Evolutionary conservation across 1,140 invertebrate genomes (phyloP), one percentile per base, ranked within the genome.

Genomic region (Aphelenchoides besseyi): DNA sequence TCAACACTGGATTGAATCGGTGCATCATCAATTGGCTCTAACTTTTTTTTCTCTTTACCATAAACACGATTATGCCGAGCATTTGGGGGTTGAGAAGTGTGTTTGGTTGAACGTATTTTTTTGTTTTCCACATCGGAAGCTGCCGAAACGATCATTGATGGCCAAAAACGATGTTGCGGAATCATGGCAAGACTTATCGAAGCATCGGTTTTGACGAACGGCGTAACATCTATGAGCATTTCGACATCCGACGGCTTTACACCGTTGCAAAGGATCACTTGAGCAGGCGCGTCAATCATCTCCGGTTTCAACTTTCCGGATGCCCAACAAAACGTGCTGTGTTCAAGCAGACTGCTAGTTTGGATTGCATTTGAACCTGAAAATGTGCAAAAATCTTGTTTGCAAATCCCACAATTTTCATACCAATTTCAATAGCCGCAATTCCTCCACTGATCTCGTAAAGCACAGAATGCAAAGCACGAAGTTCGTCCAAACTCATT

Each of bases 261-360:
- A 28, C 69, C 69, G 67, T 61, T 61, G 18, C 69, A 73, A 26
- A 72, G 54, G n/a, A 54, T 18, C 30, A 63, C 64, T 28, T 70
- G 37, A 66, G 33, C 32, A 18, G 52, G 29, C n/a, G 32, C 63
- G 33, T 59, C 70, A 32, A 73, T 70, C 26, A 32, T 16, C 37
- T 57, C 23, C n/a, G 69, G 29, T 36, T 28, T 26, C 30, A 74
- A 53, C n/a, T n/a, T 73, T 52, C 41, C 57, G 33, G 41, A 48
- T 9, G 72, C 72, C 73, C 73, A 74, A 29, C 73, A 74, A 18
- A 74, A 68, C n/a, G 72, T 54, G n/a, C 70, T 64, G 35, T 74
- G 53, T 5, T 74, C 71, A 12, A 74, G 37, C 8, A 74, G 26
- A 32, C 41, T 30, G 23, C 32, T 53, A 23, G 72, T 74, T 69